These are phyloP conservation scores for Rhincodon typus DNA, from an alignment of 2,797 vertebrate genomes.

Conservation along the genomic window DNA sequence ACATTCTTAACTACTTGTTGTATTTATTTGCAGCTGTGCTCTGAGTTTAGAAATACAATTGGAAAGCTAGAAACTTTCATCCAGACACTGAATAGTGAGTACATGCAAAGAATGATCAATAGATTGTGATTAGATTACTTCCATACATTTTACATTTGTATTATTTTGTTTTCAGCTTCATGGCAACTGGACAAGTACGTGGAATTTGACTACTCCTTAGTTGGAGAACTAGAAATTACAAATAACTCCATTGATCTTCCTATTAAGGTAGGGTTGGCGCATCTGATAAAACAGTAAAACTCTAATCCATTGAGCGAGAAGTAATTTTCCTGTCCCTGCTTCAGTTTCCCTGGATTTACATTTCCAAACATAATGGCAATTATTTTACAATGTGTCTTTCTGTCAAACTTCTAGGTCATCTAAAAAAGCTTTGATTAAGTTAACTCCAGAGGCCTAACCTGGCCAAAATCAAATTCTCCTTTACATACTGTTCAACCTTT, in stretches of 20 bases:
- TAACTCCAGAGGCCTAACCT: neutral
- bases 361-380: neutral
- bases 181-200: neutral
- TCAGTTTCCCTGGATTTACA: neutral
- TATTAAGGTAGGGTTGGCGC: constrained; percentile 2
- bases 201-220: constrained; percentile 32
- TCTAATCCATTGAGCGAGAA: neutral
- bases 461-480: neutral
- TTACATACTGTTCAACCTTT: neutral
- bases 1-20: neutral
- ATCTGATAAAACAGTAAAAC: neutral
- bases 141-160: neutral
- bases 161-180: constrained; percentile 10
- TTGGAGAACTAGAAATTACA: neutral
- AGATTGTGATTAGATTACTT: too few species aligned
- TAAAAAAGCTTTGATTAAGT: neutral
- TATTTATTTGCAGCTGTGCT: constrained; percentile 9
- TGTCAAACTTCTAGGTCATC: neutral
- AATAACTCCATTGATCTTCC: neutral
- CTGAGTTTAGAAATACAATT: neutral
- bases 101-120: too few species aligned
- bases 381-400: neutral
- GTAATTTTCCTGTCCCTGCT: neutral
- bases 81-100: neutral
- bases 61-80: neutral